Evolutionary conservation across 2,797 vertebrate genomes (phyloP).

Genomic region (Catharus ustulatus): DNA sequence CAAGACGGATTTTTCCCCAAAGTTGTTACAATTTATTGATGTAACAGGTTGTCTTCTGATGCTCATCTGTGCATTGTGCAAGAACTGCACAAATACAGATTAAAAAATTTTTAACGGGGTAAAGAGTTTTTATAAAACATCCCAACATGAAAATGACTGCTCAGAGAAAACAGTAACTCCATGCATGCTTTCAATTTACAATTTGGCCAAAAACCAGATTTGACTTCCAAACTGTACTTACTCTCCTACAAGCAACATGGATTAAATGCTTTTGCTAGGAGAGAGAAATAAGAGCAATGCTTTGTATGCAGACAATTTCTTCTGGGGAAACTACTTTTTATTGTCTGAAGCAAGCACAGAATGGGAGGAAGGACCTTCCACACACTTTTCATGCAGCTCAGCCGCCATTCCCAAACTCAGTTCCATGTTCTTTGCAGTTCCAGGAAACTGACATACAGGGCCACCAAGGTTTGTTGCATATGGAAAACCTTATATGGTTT

Average conservation of each 20-base stretch:
- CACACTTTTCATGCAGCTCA: neutral
- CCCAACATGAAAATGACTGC: neutral
- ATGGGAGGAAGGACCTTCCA: neutral
- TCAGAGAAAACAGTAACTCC: neutral
- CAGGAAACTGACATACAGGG: neutral
- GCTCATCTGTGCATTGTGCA: slow-evolving; percentile 8
- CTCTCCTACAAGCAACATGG: neutral
- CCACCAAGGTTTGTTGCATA: neutral
- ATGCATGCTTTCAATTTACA: neutral
- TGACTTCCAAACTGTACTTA: neutral
- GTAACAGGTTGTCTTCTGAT: slow-evolving; percentile 28
- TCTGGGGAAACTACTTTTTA: neutral
- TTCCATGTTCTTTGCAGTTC: neutral
- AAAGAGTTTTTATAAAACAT: slow-evolving; percentile 1
- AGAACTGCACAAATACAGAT: slow-evolving; percentile 32
- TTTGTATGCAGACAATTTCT: neutral
- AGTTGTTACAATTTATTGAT: slow-evolving; percentile 18
- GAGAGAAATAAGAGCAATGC: neutral
- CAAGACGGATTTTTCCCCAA: neutral
- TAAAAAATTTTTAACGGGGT: slow-evolving; percentile 1
- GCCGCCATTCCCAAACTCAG: neutral
- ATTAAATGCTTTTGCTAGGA: slow-evolving; percentile 1
- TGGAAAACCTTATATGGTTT: neutral
- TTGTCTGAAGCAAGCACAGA: neutral
- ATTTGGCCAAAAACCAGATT: slow-evolving; percentile 1